Conservation (phyloP, 2,113 vertebrate genomes). For the Arizona elegans region DNA sequence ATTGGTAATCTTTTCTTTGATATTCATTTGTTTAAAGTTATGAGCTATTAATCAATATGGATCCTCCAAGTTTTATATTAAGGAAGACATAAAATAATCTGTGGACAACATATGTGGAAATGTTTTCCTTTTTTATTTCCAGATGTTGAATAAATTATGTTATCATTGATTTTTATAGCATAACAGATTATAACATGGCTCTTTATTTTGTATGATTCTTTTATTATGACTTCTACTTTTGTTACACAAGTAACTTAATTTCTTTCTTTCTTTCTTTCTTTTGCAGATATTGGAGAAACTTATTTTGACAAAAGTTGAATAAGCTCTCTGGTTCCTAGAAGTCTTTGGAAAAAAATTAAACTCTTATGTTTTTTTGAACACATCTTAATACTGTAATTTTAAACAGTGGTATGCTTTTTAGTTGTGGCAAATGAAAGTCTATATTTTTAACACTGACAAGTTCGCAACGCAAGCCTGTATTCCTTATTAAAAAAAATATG, state of each 20-base stretch:
- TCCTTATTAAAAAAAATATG: conserved; percentile 28
- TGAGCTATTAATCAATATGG: not conserved
- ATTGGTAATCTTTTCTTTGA: not conserved
- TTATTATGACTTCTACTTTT: conserved; percentile 44
- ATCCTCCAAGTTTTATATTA: not conserved
- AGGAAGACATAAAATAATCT: not conserved
- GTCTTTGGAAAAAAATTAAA: conserved; percentile 19
- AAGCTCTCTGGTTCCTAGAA: conserved; percentile 32
- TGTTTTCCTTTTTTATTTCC: conserved; percentile 19
- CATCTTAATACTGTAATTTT: conserved; percentile 41
- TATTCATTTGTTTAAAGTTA: not conserved
- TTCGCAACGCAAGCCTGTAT: not conserved
- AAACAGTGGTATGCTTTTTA: not conserved
- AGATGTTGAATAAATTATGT: conserved; percentile 17
- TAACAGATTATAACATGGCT: conserved; percentile 37
- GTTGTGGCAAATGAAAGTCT: not conserved
- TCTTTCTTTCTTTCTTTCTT: conserved; percentile 39
- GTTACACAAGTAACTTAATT: conserved; percentile 48
- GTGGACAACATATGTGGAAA: not conserved
- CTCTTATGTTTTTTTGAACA: conserved; percentile 11
- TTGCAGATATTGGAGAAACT: conserved; percentile 54
- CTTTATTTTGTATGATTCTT: conserved; percentile 33
- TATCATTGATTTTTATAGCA: not conserved
- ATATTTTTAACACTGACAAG: not conserved
- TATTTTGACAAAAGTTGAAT: conserved; percentile 30